phyloP scores from a whole-genome alignment of 2,888 invertebrate species.

The Podotricha telesiphe region DNA sequence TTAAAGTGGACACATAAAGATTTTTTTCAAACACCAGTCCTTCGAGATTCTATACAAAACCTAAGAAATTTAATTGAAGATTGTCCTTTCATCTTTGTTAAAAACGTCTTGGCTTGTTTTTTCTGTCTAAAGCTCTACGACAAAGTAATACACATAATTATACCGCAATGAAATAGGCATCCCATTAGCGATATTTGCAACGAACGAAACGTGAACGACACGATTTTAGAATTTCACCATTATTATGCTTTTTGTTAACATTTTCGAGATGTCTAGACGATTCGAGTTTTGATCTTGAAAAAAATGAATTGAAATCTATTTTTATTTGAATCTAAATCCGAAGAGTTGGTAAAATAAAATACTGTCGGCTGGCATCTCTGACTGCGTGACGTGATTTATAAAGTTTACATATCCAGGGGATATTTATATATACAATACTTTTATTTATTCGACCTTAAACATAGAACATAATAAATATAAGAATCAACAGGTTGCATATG shows the following conservation, averaged over 20 bases:
- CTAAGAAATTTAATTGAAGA: conserved; percentile 20
- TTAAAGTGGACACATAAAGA: not conserved
- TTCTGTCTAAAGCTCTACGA: conserved; percentile 4
- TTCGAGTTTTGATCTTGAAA: not conserved
- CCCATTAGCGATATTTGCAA: conserved; percentile 3
- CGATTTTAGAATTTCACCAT: conserved; percentile 9
- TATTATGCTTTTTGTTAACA: not conserved
- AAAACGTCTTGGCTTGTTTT: conserved; percentile 22
- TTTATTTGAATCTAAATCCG: no score
- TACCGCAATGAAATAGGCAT: no score
- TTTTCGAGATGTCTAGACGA: conserved; percentile 23
- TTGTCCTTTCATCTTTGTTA: conserved; percentile 15
- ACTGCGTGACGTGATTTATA: no score
- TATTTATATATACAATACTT: no score
- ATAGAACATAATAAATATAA: no score
- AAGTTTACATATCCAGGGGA: no score
- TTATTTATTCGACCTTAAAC: no score
- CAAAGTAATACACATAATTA: conserved; percentile 17
- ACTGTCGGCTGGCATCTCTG: no score
- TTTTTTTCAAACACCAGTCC: not conserved
- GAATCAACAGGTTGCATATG: no score
- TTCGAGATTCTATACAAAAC: conserved; percentile 3
- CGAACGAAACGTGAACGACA: conserved; percentile 19
- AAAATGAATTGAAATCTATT: not conserved
- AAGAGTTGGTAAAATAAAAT: not conserved